A percentile compares a stretch with the other conserved stretches of the same genome.
These are phyloP conservation scores for Silurus lanzhouensis DNA, from an alignment of 2,797 vertebrate species.

Conservation along the genomic window DNA sequence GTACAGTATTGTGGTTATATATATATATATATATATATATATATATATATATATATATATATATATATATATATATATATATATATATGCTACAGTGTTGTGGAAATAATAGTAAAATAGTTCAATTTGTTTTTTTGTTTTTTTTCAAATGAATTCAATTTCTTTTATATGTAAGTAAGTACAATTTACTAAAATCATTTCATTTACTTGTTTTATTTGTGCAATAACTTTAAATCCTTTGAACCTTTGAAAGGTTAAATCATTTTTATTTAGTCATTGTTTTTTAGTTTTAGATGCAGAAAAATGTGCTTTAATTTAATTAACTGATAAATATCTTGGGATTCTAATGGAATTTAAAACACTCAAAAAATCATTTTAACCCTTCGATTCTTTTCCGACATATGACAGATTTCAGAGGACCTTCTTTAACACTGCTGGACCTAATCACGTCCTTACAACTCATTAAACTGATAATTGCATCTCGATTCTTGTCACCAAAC, in stretches of 20 bases:
- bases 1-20: not conserved
- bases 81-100: not conserved
- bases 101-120: not conserved
- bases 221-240: not conserved
- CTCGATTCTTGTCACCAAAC: constrained; percentile 12
- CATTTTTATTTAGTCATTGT: too few relatives aligned
- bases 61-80: not conserved
- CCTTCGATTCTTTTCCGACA: not conserved
- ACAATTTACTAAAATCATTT: not conserved
- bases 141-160: too few relatives aligned
- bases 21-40: too few relatives aligned
- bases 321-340: not conserved
- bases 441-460: constrained; percentile 4
- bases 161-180: not conserved
- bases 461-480: constrained; percentile 20
- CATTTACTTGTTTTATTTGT: not conserved
- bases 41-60: not conserved
- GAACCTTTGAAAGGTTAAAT: too few relatives aligned
- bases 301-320: not conserved
- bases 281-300: too few relatives aligned
- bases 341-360: not conserved
- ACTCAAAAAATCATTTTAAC: not conserved
- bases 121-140: too few relatives aligned
- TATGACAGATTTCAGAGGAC: not conserved
- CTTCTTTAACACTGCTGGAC: not conserved